Evolutionary conservation across 1,140 invertebrate genomes (phyloP), one percentile per base, ranked within the genome.

Genomic region (Brevipalpus yothersi): DNA sequence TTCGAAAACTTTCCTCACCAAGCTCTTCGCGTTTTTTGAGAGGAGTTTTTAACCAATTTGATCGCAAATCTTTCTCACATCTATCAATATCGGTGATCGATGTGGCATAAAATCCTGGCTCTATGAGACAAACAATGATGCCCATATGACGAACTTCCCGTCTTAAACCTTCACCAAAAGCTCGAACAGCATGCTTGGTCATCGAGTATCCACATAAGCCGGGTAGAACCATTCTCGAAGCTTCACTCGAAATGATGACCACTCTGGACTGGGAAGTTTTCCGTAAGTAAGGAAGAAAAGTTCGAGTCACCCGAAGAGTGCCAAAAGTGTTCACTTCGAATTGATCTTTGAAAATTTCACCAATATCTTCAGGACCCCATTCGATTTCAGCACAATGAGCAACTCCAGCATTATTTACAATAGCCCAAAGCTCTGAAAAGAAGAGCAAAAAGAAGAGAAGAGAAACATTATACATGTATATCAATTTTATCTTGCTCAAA

Each of bases 91-190:
- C 43, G 39, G 31, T 51, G 15, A 61, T 61, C 21, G 42, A 8
- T 40, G 60, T 61, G 12, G 19, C 9, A 51, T 61, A 61, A 21
- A 61, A 40, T 2, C 9, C n/a, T 2, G 75, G 75, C 64, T 77
- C 74, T 19, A 77, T 71, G 0, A 70, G 68, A 15, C 72, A 68
- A 2, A 76, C 74, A 56, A 68, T 64, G 15, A 77, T 70, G 9
- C 67, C 70, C 70, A 72, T 76, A 58, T 74, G 75, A 59, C 68
- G 69, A 72, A 77, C 72, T 66, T 77, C 76, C 42, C 73, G 67
- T 40, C 76, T 60, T 3, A 77, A 66, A 12, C 70, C 75, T 63
- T 77, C 75, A 15, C 72, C 71, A 61, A 74, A 76, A 15, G 74
- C 73, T 12, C 75, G 69, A 13, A 74, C 65, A 1, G 73, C 75